Evolutionary conservation across 2,888 invertebrate genomes (phyloP).

Genomic region (Cheilosia urbana): DNA sequence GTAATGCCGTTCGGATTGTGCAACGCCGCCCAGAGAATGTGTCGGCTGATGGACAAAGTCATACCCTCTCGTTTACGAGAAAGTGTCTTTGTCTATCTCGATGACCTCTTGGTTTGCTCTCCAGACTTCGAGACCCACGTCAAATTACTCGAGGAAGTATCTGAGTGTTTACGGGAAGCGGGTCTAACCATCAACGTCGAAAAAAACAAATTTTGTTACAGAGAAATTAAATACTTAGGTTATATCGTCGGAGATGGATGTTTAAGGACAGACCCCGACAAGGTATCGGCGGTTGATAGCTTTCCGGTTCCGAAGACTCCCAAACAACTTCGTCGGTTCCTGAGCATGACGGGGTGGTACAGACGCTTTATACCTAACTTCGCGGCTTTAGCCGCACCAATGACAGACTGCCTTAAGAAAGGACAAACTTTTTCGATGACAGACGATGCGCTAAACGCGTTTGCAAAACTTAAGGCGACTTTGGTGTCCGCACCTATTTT

Average conservation of each 20-base stretch:
- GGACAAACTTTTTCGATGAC: not conserved
- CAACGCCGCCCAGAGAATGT: constrained; percentile 30
- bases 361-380: not conserved
- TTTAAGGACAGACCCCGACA: not conserved
- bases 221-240: constrained; percentile 9
- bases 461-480: not conserved
- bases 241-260: constrained; percentile 16
- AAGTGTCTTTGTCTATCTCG: constrained; percentile 23
- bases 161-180: not conserved
- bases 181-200: not conserved
- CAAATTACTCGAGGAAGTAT: not conserved
- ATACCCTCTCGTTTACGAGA: constrained; percentile 13
- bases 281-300: not conserved
- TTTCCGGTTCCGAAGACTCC: not conserved
- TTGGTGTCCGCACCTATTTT: not conserved
- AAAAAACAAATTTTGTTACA: not conserved
- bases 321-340: not conserved
- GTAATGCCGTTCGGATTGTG: not conserved
- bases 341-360: not conserved
- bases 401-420: not conserved
- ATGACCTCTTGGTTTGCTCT: constrained; percentile 10
- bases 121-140: not conserved
- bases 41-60: constrained; percentile 37
- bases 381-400: not conserved
- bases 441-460: constrained; percentile 1